A percentile compares a stretch with the other conserved stretches of the same genome.
Evolutionary conservation across 1,140 invertebrate genomes (phyloP).

Genomic region (Sminthurinus signatus): DNA sequence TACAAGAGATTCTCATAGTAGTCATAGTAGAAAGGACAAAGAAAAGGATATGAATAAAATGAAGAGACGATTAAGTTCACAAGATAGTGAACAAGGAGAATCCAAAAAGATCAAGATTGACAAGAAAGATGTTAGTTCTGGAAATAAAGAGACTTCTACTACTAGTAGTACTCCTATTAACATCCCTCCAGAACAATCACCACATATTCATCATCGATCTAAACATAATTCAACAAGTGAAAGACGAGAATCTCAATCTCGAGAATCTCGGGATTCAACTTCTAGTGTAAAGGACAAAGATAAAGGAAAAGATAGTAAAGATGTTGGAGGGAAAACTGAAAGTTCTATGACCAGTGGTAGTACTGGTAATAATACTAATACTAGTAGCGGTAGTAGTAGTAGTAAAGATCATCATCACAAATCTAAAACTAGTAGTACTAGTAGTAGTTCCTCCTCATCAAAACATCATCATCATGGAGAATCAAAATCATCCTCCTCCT

Average conservation of each 20-base stretch:
- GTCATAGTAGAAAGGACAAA: slow-evolving; percentile 31
- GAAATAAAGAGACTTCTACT: neutral
- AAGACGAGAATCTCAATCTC: too few species aligned
- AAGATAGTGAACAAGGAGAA: slow-evolving; percentile 33
- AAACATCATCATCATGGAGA: slow-evolving; percentile 34
- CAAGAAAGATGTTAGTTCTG: slow-evolving; percentile 10
- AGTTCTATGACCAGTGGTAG: too few species aligned
- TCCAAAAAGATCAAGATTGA: slow-evolving; percentile 23
- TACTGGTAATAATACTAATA: slow-evolving; percentile 6
- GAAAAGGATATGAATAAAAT: slow-evolving; percentile 34
- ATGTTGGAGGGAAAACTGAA: slow-evolving; percentile 14
- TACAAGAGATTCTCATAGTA: slow-evolving; percentile 36
- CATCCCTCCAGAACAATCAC: neutral
- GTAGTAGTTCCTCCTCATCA: slow-evolving; percentile 16
- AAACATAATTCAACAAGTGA: slow-evolving; percentile 26
- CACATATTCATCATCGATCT: slow-evolving; percentile 11
- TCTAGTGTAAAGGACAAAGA: slow-evolving; percentile 20
- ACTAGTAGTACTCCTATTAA: too few species aligned
- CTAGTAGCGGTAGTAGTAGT: slow-evolving; percentile 9
- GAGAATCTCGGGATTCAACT: slow-evolving; percentile 30
- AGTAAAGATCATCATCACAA: slow-evolving; percentile 35
- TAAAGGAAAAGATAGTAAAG: slow-evolving; percentile 22
- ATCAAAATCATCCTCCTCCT: slow-evolving; percentile 1
- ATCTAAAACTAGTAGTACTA: slow-evolving; percentile 30
- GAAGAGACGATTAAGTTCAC: slow-evolving; percentile 31